Evolutionary conservation across 2,113 vertebrate species (phyloP).

Genomic region (Taxidea taxus): DNA sequence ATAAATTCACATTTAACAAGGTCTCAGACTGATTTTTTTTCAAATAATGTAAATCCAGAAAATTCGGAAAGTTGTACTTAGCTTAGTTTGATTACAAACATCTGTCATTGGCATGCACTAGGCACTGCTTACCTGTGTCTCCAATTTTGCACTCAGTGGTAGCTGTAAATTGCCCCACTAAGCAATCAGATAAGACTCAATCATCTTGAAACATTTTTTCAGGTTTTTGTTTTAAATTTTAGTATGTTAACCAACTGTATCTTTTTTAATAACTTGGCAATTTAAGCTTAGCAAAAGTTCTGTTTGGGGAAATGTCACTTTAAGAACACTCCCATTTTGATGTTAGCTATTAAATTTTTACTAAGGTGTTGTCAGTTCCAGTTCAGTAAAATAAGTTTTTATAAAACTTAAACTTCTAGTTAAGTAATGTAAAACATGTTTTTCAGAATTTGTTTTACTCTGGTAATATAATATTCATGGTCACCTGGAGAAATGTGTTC

Average conservation of each 20-base stretch:
- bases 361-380: not conserved
- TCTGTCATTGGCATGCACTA: not conserved
- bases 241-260: not conserved
- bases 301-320: not conserved
- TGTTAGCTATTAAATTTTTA: not conserved
- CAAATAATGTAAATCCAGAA: not conserved
- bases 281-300: not conserved
- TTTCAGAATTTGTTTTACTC: constrained; percentile 12
- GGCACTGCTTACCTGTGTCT: not conserved
- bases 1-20: not conserved
- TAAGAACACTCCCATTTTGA: not conserved
- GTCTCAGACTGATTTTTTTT: not conserved
- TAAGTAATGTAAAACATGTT: not conserved
- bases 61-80: not conserved
- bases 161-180: not conserved
- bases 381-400: constrained; percentile 27
- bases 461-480: not conserved
- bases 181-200: not conserved
- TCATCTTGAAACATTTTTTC: constrained; percentile 18
- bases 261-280: not conserved
- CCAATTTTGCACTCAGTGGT: not conserved
- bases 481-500: not conserved
- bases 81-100: not conserved
- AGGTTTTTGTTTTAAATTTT: not conserved
- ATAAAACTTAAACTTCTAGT: not conserved